Evolutionary conservation across 2,113 vertebrate species (phyloP), one percentile per base, ranked within the genome.

Genomic region (Caloenas nicobarica): DNA sequence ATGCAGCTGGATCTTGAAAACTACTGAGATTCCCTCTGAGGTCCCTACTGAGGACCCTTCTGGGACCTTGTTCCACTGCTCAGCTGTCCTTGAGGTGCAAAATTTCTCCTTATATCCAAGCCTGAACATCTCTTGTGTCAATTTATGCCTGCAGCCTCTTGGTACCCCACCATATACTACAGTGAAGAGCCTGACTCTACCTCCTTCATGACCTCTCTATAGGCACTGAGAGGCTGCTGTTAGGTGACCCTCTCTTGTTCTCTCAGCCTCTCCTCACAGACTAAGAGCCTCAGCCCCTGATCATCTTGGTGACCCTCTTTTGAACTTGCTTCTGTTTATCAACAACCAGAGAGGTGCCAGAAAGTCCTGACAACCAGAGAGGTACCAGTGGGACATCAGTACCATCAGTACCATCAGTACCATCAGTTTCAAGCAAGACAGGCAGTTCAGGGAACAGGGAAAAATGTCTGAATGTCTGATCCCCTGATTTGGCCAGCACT

Each of bases 351-450:
- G 53, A 4, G 19, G n/a, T 68, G n/a, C 5, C 6, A 60, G 25
- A 71, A 42, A 81, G 14, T 5, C 5, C 28, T 78, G 34, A 11
- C n/a, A 72, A 0, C 5, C 1, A 0, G 11, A 77, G 58, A n/a
- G 28, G 21, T 74, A 12, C 13, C 38, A 68, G 61, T 21, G 71
- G 19, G 11, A 72, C 1, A 44, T 26, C 36, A n/a, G 8, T 34
- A 87, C 16, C n/a, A 54, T 21, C 7, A 28, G 22, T n/a, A n/a
- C n/a, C 1, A 44, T 26, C 36, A n/a, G 8, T 34, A 87, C 16
- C n/a, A 54, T 21, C 7, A 81, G 5, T 14, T 61, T 91, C 34
- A 60, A 38, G n/a, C 5, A 46, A 91, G 61, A 58, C 10, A 31
- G 8, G 33, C 44, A 69, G 18, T 69, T 86, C 51, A 56, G 23